phyloP scores from a whole-genome alignment of 2,888 invertebrate genomes.

The Nomada fabriciana region DNA sequence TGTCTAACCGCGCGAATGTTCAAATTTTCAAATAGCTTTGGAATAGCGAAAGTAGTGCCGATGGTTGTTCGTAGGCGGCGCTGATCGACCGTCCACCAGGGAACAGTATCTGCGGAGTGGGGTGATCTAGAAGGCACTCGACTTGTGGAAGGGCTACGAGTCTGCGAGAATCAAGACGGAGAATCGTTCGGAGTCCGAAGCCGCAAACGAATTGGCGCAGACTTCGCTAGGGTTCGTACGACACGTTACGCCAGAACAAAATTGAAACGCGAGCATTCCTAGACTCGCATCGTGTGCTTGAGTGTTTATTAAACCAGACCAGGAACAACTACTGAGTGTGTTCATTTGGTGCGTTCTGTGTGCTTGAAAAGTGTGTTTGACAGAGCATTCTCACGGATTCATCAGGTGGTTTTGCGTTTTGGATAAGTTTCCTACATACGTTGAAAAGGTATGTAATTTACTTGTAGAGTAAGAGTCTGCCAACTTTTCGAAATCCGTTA shows the following conservation, averaged over 20 bases:
- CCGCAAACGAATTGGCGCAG: slow-evolving; percentile 61
- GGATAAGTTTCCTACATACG: slow-evolving; percentile 64
- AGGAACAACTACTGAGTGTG: slow-evolving; percentile 19
- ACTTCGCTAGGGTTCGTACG: slow-evolving; percentile 55
- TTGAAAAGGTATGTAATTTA: slow-evolving; percentile 57
- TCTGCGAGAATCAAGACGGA: slow-evolving; percentile 25
- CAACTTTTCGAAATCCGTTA: slow-evolving; percentile 1
- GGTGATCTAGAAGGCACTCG: neutral
- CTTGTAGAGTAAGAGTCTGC: neutral
- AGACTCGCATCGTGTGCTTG: slow-evolving; percentile 36
- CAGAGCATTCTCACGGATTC: slow-evolving; percentile 40
- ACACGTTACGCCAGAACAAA: slow-evolving; percentile 42
- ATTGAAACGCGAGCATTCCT: slow-evolving; percentile 46
- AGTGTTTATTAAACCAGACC: slow-evolving; percentile 28
- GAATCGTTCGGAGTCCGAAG: slow-evolving; percentile 55
- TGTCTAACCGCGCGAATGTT: neutral
- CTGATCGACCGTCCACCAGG: neutral
- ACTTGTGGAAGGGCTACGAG: neutral
- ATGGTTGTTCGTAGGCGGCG: neutral
- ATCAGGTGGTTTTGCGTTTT: slow-evolving; percentile 47
- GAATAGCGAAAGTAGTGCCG: neutral
- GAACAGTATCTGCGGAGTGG: neutral
- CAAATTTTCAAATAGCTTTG: neutral
- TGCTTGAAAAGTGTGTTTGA: slow-evolving; percentile 52
- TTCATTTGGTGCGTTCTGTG: slow-evolving; percentile 51